Conservation (phyloP, 2,113 vertebrate genomes). For the Ptilonorhynchus violaceus region DNA sequence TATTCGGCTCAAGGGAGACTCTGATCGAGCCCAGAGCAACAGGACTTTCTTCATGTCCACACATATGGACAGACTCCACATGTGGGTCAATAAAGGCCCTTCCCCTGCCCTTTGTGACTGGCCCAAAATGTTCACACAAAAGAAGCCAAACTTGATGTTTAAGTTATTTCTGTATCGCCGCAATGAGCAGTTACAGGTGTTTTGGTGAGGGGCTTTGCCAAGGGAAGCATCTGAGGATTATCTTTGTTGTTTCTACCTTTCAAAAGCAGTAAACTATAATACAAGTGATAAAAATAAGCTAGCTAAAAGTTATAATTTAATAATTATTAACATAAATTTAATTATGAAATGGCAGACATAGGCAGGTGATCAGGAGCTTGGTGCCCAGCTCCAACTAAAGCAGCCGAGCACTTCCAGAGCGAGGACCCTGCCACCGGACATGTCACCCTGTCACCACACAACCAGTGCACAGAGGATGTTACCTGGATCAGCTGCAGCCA, state of each 20-base stretch:
- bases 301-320: background rate
- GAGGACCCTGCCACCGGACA: rapidly evolving
- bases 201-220: background rate
- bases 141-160: background rate
- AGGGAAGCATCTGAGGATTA: background rate
- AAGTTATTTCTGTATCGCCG: background rate
- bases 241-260: background rate
- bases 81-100: background rate
- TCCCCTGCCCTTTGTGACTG: background rate
- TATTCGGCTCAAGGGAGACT: rapidly evolving
- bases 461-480: rapidly evolving
- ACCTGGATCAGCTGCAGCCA: background rate
- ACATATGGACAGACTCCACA: rapidly evolving
- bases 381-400: background rate
- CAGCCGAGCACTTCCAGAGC: background rate
- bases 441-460: background rate
- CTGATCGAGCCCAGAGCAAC: background rate
- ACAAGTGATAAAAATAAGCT: background rate
- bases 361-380: background rate
- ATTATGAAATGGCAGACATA: background rate
- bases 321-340: background rate
- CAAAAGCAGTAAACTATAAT: background rate
- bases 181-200: rapidly evolving
- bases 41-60: background rate
- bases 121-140: background rate